These are phyloP conservation scores for Petrolisthes manimaculis DNA, from an alignment of 2,888 invertebrate species.

Conservation along the genomic window DNA sequence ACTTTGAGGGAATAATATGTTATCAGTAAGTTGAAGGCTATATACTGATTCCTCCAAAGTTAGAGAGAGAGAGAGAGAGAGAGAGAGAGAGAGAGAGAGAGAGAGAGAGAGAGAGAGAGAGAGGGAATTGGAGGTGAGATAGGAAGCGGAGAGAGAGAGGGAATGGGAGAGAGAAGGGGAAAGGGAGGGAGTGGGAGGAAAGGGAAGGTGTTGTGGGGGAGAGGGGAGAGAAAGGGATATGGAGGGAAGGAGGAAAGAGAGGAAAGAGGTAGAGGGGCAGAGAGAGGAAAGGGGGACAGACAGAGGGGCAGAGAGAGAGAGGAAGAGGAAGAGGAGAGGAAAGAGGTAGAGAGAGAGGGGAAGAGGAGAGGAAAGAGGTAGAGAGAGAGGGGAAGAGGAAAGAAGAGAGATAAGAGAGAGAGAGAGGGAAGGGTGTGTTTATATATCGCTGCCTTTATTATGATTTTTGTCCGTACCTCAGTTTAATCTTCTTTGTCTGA, in stretches of 20 bases:
- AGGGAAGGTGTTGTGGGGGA: not conserved
- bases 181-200: conserved; percentile 2
- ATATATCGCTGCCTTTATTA: not conserved
- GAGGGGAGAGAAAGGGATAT: not conserved
- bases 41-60: too few species aligned
- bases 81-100: conserved; percentile 20
- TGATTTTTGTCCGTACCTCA: not conserved
- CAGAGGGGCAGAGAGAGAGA: not conserved
- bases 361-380: not conserved
- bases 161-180: not conserved
- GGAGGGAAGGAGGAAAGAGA: not conserved
- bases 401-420: not conserved
- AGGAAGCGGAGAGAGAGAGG: not conserved
- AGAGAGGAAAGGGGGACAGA: not conserved
- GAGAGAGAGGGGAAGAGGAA: not conserved
- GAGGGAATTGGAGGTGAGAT: not conserved
- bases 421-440: not conserved
- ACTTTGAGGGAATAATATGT: too few species aligned
- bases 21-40: too few species aligned
- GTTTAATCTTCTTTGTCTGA: not conserved
- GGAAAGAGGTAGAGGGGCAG: not conserved
- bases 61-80: conserved; percentile 2
- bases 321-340: not conserved
- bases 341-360: not conserved
- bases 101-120: conserved; percentile 10